Evolutionary conservation across 1,140 invertebrate species (phyloP).

Genomic region (Neocloeon triangulifer): DNA sequence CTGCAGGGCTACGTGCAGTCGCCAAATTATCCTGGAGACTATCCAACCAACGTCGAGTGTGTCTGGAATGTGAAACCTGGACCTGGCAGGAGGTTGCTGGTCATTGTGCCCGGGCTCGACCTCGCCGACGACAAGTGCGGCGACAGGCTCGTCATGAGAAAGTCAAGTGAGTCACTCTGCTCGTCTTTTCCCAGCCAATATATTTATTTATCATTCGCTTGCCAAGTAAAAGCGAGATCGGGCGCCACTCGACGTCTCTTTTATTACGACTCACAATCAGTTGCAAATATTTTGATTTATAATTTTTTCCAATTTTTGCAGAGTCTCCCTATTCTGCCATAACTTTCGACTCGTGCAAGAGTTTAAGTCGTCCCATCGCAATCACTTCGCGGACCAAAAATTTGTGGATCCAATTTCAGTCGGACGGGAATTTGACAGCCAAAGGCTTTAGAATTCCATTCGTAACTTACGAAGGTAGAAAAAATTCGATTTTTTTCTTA

Average conservation of each 20-base stretch:
- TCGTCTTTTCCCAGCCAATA: not conserved
- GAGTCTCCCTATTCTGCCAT: conserved; percentile 7
- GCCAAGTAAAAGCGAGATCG: not conserved
- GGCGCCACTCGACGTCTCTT: not conserved
- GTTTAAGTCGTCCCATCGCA: conserved; percentile 6
- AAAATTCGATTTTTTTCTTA: not conserved
- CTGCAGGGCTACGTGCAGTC: conserved; percentile 13
- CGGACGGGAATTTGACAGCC: conserved; percentile 2
- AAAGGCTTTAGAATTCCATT: conserved; percentile 8
- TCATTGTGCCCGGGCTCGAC: conserved; percentile 6
- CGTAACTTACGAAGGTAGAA: conserved; percentile 8
- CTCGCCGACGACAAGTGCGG: conserved; percentile 5
- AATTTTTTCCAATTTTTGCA: conserved; percentile 7
- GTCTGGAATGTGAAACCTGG: conserved; percentile 34
- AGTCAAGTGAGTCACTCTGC: conserved; percentile 7
- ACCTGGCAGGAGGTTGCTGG: conserved; percentile 16
- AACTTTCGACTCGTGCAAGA: conserved; percentile 7
- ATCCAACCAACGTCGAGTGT: conserved; percentile 34
- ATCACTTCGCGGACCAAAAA: conserved; percentile 5
- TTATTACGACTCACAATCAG: not conserved
- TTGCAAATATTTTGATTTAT: not conserved
- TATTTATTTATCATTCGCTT: not conserved
- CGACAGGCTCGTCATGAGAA: conserved; percentile 7
- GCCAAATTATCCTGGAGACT: conserved; percentile 36
- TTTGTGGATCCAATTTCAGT: conserved; percentile 7